Conservation (phyloP, 1,140 invertebrate genomes). For the Drosophila azteca region DNA sequence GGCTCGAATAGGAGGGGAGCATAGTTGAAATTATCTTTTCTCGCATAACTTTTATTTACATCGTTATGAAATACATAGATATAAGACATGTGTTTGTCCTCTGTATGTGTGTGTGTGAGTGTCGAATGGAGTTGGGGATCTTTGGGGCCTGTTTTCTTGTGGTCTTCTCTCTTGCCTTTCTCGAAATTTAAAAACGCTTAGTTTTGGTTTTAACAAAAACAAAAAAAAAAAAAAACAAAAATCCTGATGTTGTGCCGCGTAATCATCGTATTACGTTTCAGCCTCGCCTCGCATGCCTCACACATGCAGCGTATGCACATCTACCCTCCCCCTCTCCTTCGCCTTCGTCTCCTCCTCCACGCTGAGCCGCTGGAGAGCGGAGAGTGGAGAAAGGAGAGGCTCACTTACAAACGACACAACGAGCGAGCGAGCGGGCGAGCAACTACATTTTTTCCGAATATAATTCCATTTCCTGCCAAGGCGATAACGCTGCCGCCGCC, state of each 20-base stretch:
- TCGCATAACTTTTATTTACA: slow-evolving; percentile 66
- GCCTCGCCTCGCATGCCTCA: background rate
- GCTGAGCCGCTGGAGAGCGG: slow-evolving; percentile 1
- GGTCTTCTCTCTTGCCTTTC: slow-evolving; percentile 13
- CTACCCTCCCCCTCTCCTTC: background rate
- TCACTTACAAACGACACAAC: slow-evolving; percentile 44
- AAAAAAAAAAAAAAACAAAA: slow-evolving; percentile 8
- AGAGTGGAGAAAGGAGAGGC: slow-evolving; percentile 24
- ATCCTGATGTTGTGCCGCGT: slow-evolving; percentile 39
- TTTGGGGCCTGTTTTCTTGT: slow-evolving; percentile 5
- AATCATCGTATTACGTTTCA: slow-evolving; percentile 59
- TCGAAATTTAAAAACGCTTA: slow-evolving; percentile 50
- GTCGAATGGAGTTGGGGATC: slow-evolving; percentile 1
- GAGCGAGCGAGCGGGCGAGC: slow-evolving; percentile 9
- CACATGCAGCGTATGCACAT: background rate
- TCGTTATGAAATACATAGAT: slow-evolving; percentile 61
- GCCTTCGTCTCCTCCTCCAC: slow-evolving; percentile 4
- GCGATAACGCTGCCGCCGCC: slow-evolving; percentile 69
- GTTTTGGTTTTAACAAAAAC: slow-evolving; percentile 32
- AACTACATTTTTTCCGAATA: slow-evolving; percentile 71
- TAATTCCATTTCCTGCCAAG: slow-evolving; percentile 81
- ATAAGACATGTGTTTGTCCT: background rate
- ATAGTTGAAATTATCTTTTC: slow-evolving; percentile 43
- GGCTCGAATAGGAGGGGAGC: slow-evolving; percentile 1
- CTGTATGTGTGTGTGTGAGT: background rate